Base-by-base conservation (phyloP, 2,888 invertebrate genomes). In the Heliconius cydno region DNA sequence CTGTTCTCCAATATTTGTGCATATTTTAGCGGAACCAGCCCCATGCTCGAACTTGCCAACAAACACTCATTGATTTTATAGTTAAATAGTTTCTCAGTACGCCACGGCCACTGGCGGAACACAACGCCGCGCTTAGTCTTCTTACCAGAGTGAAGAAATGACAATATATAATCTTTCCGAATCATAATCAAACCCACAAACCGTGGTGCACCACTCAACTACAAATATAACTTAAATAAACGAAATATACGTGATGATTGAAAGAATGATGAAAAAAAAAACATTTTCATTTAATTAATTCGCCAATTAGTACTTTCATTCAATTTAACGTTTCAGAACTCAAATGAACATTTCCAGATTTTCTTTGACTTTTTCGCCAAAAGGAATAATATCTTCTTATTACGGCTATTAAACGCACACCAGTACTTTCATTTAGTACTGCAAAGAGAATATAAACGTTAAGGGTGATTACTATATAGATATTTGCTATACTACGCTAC, bases 291-390 rank as follows among this genome's bases (percentile, higher is more conserved):
- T 25, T 15, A 41, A 70, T 25, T 41, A 13, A 46, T 41, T 25
- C 41, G 15, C 70, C 41, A 70, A 46, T 46, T 70, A 73, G 34
- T 15, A n/a, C n/a, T 73, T 57, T 38, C n/a, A 38, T 73, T 73
- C 15, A 15, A 34, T n/a, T 38, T n/a, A 28, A 28, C 34, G 7
- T 60, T 73, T 60, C 34, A 34, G 60, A 73, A 57, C 60, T 15
- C 13, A 60, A 60, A 34, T 60, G 13, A 60, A 73, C n/a, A 25
- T 60, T 73, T 60, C 15, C 38, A 34, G 73, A n/a, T n/a, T 73
- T 73, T n/a, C 73, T 73, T 34, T 73, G 73, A 73, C 60, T 73
- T 73, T 57, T 72, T n/a, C n/a, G n/a, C 22, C 13, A 60, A 73
- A 73, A 60, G 5, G 28, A 34, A 34, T 34, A 34, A 70, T 70